phyloP scores from a whole-genome alignment of 1,140 invertebrate genomes.

The Linepithema humile region DNA sequence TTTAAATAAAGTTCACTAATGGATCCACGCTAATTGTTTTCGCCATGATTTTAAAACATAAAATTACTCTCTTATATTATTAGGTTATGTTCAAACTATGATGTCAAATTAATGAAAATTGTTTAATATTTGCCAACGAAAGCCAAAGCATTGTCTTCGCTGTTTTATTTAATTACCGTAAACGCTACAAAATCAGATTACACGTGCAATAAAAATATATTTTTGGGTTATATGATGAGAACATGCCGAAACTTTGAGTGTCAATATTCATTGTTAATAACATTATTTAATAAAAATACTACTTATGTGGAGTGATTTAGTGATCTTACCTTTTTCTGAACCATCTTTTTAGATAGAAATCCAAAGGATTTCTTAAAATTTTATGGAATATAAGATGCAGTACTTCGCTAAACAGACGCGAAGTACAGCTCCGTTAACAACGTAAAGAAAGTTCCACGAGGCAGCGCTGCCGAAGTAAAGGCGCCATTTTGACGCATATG shows the following conservation, averaged over 20 bases:
- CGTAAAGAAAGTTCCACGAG: constrained; percentile 42
- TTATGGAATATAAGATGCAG: constrained; percentile 62
- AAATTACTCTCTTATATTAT: too few relatives aligned
- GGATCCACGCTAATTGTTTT: too few relatives aligned
- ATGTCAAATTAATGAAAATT: too few relatives aligned
- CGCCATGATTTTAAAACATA: too few relatives aligned
- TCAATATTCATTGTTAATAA: neutral
- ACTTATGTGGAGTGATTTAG: neutral
- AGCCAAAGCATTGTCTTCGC: too few relatives aligned
- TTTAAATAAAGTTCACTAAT: too few relatives aligned
- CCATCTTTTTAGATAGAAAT: constrained; percentile 74
- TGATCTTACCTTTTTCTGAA: constrained; percentile 79
- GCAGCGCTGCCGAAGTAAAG: constrained; percentile 16
- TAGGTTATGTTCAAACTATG: too few relatives aligned
- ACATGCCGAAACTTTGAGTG: constrained; percentile 32
- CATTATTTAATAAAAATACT: constrained; percentile 68
- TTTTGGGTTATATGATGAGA: neutral
- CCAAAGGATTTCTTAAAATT: constrained; percentile 67
- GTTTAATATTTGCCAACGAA: too few relatives aligned
- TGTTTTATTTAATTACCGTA: too few relatives aligned
- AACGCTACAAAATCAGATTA: neutral
- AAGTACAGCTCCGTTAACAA: constrained; percentile 17
- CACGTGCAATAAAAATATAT: constrained; percentile 26
- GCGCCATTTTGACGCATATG: constrained; percentile 20
- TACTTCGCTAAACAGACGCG: constrained; percentile 6